Evolutionary conservation across 1,140 invertebrate genomes (phyloP), one percentile per base, ranked within the genome.

Genomic region (Drosophila lacteicornis): DNA sequence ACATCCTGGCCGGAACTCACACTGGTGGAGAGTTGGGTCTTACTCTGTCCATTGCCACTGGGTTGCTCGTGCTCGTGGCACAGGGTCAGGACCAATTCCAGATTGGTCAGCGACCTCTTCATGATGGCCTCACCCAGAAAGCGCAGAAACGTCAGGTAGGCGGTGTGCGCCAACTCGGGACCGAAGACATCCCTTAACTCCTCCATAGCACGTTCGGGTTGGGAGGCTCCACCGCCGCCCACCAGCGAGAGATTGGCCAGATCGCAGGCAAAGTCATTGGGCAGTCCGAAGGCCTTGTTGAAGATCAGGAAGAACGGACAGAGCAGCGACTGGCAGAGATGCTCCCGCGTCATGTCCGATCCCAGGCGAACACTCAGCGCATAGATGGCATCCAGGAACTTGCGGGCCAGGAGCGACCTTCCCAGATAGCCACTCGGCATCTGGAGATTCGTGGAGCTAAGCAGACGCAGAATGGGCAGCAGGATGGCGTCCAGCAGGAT

Each of bases 231-330:
- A n/a, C 53, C 53, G 3, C 59, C 67, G 0, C 65, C 75, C 11
- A 47, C 40, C n/a, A 82, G 59, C 12, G 69, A 80, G 4, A 80
- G 70, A 71, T 79, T 80, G 4, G 75, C 62, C 56, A 93, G 67
- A 71, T 91, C 69, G 11, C 69, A 70, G 30, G 62, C 50, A 62
- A 94, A 94, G 4, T 94, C 94, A 66, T 95, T 94, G 25, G 97
- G 96, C 93, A 94, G 93, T 0, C 94, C 94, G 60, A 95, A 95
- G 17, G 97, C 96, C 93, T 96, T 97, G 90, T 97, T 96, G 92
- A 99, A 99, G 9, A 96, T 95, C n/a, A 96, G 92, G 92, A 99
- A 98, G 91, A 98, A 98, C 50, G 94, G 94, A 91, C 96, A 95
- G 55, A 97, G 91, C 5, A 95, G 94, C 15, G 95, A 94, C 49